A percentile compares a stretch with the other conserved stretches of the same genome.
phyloP scores from a whole-genome alignment of 2,888 invertebrate genomes.

The Uloborus plumipes region DNA sequence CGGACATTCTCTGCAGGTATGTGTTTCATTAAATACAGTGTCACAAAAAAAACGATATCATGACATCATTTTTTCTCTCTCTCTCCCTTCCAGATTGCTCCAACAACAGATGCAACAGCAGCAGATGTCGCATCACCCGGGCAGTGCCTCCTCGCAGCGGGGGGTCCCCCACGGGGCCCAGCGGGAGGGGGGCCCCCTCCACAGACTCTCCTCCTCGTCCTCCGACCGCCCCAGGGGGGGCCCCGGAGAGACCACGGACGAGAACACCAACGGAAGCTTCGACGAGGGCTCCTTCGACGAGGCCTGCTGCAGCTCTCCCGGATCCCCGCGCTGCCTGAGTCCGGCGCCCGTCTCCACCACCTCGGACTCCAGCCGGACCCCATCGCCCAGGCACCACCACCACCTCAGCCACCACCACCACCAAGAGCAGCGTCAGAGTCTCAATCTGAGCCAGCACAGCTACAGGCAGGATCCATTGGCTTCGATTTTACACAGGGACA shows the following conservation, averaged over 20 bases:
- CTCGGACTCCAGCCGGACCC: slow-evolving; percentile 63
- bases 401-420: slow-evolving; percentile 12
- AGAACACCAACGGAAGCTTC: slow-evolving; percentile 63
- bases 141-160: slow-evolving; percentile 25
- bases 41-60: background rate
- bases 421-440: slow-evolving; percentile 17
- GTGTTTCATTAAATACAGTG: too few species aligned
- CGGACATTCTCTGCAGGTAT: background rate
- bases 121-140: slow-evolving; percentile 54
- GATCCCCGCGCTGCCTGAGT: slow-evolving; percentile 58
- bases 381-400: slow-evolving; percentile 51
- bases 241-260: slow-evolving; percentile 62
- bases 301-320: slow-evolving; percentile 28
- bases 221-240: slow-evolving; percentile 49
- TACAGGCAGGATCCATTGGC: slow-evolving; percentile 48
- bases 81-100: slow-evolving; percentile 57
- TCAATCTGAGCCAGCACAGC: slow-evolving; percentile 33
- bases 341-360: slow-evolving; percentile 66
- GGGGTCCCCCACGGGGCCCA: slow-evolving; percentile 24
- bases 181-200: slow-evolving; percentile 22
- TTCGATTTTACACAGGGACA: slow-evolving; percentile 45
- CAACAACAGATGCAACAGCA: slow-evolving; percentile 67
- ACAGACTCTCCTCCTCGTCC: slow-evolving; percentile 57
- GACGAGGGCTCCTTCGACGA: slow-evolving; percentile 34
- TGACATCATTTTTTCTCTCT: background rate